phyloP scores from a whole-genome alignment of 1,140 invertebrate genomes.

The Drosophila yakuba region DNA sequence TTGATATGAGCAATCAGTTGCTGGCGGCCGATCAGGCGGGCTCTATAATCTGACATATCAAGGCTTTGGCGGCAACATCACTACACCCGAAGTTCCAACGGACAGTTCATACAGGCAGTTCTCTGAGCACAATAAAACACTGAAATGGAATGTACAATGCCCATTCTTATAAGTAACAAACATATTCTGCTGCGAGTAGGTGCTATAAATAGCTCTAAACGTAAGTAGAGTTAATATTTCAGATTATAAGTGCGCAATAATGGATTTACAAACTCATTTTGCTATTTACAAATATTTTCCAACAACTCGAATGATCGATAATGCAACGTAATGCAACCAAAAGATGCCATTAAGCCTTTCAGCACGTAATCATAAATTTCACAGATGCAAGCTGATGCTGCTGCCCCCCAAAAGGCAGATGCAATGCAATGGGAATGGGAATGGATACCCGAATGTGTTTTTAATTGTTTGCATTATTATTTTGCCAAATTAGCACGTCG shows the following conservation, averaged over 20 bases:
- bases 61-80: slow-evolving; percentile 38
- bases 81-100: neutral
- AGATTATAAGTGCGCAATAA: too few species aligned
- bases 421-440: slow-evolving; percentile 66
- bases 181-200: too few species aligned
- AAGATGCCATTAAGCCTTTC: slow-evolving; percentile 59
- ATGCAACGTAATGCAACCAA: slow-evolving; percentile 42
- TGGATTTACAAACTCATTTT: too few species aligned
- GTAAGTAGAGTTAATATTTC: too few species aligned
- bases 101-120: neutral
- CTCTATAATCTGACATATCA: slow-evolving; percentile 21
- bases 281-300: neutral
- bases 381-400: slow-evolving; percentile 31
- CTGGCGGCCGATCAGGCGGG: slow-evolving; percentile 2
- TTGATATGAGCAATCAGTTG: slow-evolving; percentile 37
- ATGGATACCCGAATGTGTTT: too few species aligned
- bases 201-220: too few species aligned
- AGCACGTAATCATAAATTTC: slow-evolving; percentile 60
- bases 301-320: slow-evolving; percentile 47
- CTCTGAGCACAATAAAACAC: too few species aligned
- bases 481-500: slow-evolving; percentile 80
- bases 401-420: slow-evolving; percentile 5
- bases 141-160: too few species aligned
- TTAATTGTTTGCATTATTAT: slow-evolving; percentile 71
- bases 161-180: too few species aligned